Evolutionary conservation across 1,140 invertebrate species (phyloP).

Genomic region (Penaeus indicus): DNA sequence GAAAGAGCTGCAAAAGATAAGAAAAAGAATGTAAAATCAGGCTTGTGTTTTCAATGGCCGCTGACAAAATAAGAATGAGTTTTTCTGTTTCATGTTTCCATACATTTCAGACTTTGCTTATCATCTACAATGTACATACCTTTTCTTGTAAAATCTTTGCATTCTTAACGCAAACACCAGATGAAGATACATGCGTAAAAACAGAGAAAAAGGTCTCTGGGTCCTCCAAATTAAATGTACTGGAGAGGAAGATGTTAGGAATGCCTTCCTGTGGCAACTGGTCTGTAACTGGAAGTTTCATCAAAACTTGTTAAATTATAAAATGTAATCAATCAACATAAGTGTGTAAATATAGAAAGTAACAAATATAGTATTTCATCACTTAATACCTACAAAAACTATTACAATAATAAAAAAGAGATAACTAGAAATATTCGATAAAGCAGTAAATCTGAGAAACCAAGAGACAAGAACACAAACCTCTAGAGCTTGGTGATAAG

Average conservation of each 20-base stretch:
- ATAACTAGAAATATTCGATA: not conserved
- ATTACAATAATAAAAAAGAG: not conserved
- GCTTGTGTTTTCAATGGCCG: not conserved
- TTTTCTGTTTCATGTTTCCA: slow-evolving; percentile 66
- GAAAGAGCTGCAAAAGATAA: slow-evolving; percentile 78
- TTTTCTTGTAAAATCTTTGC: slow-evolving; percentile 78
- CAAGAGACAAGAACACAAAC: not conserved
- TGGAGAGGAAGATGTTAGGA: slow-evolving; percentile 56
- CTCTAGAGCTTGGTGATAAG: slow-evolving; percentile 46
- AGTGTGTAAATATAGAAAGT: too few species aligned
- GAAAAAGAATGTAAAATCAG: not conserved
- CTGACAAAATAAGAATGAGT: slow-evolving; percentile 57
- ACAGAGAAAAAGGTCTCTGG: slow-evolving; percentile 64
- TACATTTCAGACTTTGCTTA: too few species aligned
- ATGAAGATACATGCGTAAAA: slow-evolving; percentile 56
- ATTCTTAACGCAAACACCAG: slow-evolving; percentile 49
- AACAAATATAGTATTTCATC: too few species aligned
- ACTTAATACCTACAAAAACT: too few species aligned
- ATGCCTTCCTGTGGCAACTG: slow-evolving; percentile 67
- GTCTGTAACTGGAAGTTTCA: slow-evolving; percentile 36
- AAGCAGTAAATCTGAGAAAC: not conserved
- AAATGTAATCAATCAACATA: not conserved
- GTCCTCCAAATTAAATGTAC: slow-evolving; percentile 60
- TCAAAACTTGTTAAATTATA: not conserved
- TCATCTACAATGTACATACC: slow-evolving; percentile 68